phyloP scores from a whole-genome alignment of 2,888 invertebrate species.

The Taenaris catops region DNA sequence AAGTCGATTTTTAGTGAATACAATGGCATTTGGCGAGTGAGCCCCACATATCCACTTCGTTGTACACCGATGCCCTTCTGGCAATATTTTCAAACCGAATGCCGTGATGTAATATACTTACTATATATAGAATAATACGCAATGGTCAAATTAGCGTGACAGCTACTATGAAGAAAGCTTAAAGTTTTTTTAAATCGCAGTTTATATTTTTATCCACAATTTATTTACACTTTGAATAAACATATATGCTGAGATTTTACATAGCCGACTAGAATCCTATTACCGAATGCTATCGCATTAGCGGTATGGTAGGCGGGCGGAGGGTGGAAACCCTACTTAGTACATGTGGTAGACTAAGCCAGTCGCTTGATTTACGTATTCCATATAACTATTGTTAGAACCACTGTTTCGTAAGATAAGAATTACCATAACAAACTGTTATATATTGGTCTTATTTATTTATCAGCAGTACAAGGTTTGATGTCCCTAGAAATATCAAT shows the following conservation, averaged over 20 bases:
- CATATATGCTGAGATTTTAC: slow-evolving; percentile 13
- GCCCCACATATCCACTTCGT: too few relatives aligned
- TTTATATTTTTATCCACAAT: too few relatives aligned
- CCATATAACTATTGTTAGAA: slow-evolving; percentile 10
- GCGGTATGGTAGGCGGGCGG: slow-evolving; percentile 31
- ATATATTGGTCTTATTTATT: slow-evolving; percentile 10
- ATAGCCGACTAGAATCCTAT: slow-evolving; percentile 52
- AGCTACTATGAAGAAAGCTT: too few relatives aligned
- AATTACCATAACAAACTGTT: slow-evolving; percentile 8
- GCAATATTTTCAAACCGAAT: too few relatives aligned
- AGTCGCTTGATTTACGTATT: slow-evolving; percentile 43
- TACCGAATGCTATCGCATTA: slow-evolving; percentile 62
- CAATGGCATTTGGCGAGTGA: too few relatives aligned
- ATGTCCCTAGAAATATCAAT: too few relatives aligned
- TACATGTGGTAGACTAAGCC: slow-evolving; percentile 28
- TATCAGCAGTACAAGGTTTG: slow-evolving; percentile 14
- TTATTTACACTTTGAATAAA: slow-evolving; percentile 3
- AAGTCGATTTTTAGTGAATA: too few relatives aligned
- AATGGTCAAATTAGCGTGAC: too few relatives aligned
- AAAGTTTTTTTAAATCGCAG: too few relatives aligned
- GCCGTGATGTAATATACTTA: too few relatives aligned
- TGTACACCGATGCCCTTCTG: too few relatives aligned
- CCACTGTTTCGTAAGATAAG: slow-evolving; percentile 14
- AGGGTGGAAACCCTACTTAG: slow-evolving; percentile 45
- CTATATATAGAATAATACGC: too few relatives aligned